Evolutionary conservation across 2,113 vertebrate species (phyloP).

Genomic region (Merops nubicus): DNA sequence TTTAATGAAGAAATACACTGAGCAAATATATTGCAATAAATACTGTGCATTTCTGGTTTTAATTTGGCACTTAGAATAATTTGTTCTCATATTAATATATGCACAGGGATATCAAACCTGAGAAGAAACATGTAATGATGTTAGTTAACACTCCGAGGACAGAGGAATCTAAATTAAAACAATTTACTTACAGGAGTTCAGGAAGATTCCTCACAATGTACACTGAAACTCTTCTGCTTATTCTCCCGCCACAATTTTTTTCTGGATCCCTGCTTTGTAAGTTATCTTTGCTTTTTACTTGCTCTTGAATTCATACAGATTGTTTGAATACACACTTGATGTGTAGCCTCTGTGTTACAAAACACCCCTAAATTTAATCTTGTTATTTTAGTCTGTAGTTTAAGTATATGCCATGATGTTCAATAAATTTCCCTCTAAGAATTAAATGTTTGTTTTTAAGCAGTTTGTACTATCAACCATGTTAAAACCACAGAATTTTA

Average conservation of each 20-base stretch:
- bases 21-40: neutral
- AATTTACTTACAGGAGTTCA: neutral
- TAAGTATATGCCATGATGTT: neutral
- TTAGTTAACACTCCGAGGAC: neutral
- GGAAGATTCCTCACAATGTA: neutral
- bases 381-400: neutral
- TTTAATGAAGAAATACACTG: neutral
- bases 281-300: neutral
- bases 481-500: slow-evolving; percentile 2
- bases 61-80: neutral
- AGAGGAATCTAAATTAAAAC: neutral
- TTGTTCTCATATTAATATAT: neutral
- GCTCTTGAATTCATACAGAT: neutral
- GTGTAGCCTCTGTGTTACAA: neutral
- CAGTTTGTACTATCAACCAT: neutral
- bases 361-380: neutral
- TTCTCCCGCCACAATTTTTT: neutral
- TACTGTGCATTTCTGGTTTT: neutral
- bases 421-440: neutral
- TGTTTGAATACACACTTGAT: neutral
- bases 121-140: neutral
- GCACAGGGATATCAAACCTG: neutral
- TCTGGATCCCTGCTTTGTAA: neutral
- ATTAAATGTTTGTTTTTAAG: neutral
- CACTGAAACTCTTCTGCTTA: neutral